phyloP scores from a whole-genome alignment of 2,888 invertebrate genomes.

The Volucella inanis region DNA sequence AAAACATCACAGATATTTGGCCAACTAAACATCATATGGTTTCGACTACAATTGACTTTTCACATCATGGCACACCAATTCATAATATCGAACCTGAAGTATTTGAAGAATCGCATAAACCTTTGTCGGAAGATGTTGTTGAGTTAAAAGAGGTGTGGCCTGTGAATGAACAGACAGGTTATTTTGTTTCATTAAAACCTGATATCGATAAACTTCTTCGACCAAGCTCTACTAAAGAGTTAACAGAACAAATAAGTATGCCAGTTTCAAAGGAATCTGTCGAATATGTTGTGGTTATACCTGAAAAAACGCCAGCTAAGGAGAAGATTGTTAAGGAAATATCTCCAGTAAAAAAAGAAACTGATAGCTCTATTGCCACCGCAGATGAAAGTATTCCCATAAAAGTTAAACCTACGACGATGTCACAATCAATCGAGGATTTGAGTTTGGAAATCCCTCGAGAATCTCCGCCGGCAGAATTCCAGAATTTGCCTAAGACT shows the following conservation, averaged over 20 bases:
- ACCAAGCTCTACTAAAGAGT: background rate
- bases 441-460: background rate
- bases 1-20: slow-evolving; percentile 82
- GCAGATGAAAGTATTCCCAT: background rate
- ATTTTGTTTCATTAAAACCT: slow-evolving; percentile 78
- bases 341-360: background rate
- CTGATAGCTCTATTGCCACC: background rate
- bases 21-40: slow-evolving; percentile 81
- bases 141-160: slow-evolving; percentile 80
- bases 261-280: no score
- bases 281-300: no score
- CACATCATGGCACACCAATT: slow-evolving; percentile 77
- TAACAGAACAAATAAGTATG: no score
- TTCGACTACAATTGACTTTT: slow-evolving; percentile 80
- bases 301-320: no score
- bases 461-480: background rate
- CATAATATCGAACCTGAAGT: slow-evolving; percentile 68
- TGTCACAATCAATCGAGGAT: background rate
- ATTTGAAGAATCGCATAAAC: slow-evolving; percentile 68
- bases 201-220: slow-evolving; percentile 1
- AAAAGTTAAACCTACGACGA: background rate
- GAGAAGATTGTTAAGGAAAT: no score
- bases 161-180: slow-evolving; percentile 80
- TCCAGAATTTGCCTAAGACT: slow-evolving; percentile 8
- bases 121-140: slow-evolving; percentile 47